These are phyloP conservation scores for Cololabis saira DNA, from an alignment of 2,113 vertebrate genomes.

Conservation along the genomic window DNA sequence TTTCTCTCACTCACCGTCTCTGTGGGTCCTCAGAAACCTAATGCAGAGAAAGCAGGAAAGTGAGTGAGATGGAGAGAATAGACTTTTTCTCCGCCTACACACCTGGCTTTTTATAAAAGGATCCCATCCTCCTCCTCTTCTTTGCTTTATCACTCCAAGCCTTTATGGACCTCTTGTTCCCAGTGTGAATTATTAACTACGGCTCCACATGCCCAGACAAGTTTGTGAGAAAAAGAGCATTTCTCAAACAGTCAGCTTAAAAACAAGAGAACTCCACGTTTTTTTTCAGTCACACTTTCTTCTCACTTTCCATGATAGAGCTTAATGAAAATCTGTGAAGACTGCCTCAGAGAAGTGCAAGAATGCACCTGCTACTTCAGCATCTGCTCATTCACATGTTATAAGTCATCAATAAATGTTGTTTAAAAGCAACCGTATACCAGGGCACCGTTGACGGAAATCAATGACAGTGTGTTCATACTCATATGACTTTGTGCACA, in stretches of 20 bases:
- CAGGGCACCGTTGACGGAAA: slow-evolving; percentile 12
- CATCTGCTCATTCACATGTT: slow-evolving; percentile 6
- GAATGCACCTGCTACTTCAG: neutral
- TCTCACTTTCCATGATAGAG: slow-evolving; percentile 26
- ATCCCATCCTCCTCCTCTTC: slow-evolving; percentile 23
- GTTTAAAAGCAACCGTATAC: slow-evolving; percentile 13
- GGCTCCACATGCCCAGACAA: slow-evolving; percentile 55
- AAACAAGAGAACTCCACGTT: slow-evolving; percentile 41
- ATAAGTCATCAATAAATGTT: slow-evolving; percentile 7
- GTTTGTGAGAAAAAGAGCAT: slow-evolving; percentile 26
- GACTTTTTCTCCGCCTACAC: slow-evolving; percentile 58
- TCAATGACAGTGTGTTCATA: slow-evolving; percentile 7
- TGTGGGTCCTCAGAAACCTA: slow-evolving; percentile 30
- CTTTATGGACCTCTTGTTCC: slow-evolving; percentile 70
- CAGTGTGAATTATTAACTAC: slow-evolving; percentile 73
- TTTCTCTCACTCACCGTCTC: slow-evolving; percentile 22
- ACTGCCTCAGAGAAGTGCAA: neutral
- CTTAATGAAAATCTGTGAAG: slow-evolving; percentile 5
- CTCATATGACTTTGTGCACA: neutral
- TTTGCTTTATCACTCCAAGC: slow-evolving; percentile 52
- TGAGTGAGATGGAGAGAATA: slow-evolving; percentile 22
- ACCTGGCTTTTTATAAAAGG: slow-evolving; percentile 39
- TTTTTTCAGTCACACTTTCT: slow-evolving; percentile 23
- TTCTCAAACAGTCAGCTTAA: slow-evolving; percentile 51
- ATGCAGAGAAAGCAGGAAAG: slow-evolving; percentile 15